Base-by-base conservation (phyloP, 1,140 invertebrate genomes). In the Lucilia sericata region DNA sequence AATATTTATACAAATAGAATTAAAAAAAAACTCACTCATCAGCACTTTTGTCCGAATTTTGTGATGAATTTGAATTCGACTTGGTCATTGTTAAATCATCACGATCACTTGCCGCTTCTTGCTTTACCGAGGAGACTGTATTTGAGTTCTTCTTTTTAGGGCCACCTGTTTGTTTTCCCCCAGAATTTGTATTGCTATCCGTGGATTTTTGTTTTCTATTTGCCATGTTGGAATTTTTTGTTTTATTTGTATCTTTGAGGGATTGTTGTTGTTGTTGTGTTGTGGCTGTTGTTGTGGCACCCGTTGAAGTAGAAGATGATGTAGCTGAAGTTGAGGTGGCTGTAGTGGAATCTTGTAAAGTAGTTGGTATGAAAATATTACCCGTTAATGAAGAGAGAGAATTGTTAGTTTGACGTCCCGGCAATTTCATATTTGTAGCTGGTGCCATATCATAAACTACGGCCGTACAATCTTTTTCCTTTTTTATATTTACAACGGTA, bases 401-500 rank as follows among this genome's bases (percentile, higher is more conserved):
- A 91, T 97, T 97, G 88, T 97, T 97, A 3, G 96, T 97, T 91
- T 97, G 96, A 82, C 96, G 91, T 34, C 96, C 96, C 25, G 94
- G 92, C 85, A 93, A 93, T 86, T 93, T 93, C 17, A 92, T 89
- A 86, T 90, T 91, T n/a, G 87, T 88, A 74, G 88, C 88, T 85
- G 90, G 90, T 85, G 90, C 88, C 90, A 91, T 90, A 85, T 85
- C 85, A 70, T 70, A 70, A 70, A 70, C n/a, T 70, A 30, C 25
- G 25, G 0, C 55, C 82, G 80, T 30, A 19, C 14, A 51, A 81
- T 47, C 85, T 42, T n/a, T 65, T 21, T 85, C 83, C 13, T 82
- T 84, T 65, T 84, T 85, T n/a, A 82, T 74, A 9, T 25, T 34
- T 4, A 74, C 70, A 2, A n/a, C 17, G 21, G 8, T 12, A 3